phyloP scores from a whole-genome alignment of 2,888 invertebrate genomes.

The Epicampocera succincta region DNA sequence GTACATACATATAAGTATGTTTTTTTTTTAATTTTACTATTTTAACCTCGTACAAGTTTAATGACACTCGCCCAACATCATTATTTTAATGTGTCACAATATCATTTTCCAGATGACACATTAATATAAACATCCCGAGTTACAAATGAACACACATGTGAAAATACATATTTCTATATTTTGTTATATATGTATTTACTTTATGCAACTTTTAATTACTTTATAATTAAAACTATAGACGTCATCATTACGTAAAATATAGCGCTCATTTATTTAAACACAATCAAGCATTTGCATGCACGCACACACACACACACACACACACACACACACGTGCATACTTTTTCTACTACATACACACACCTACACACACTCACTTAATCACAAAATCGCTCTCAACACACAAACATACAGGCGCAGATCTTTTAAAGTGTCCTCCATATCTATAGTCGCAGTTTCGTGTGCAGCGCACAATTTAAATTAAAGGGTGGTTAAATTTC shows the following conservation, averaged over 20 bases:
- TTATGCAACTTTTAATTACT: slow-evolving; percentile 58
- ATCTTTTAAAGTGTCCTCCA: neutral
- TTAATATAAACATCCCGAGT: neutral
- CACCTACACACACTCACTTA: neutral
- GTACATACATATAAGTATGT: no score
- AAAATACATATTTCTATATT: slow-evolving; percentile 5
- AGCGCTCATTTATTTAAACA: slow-evolving; percentile 17
- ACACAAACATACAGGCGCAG: neutral
- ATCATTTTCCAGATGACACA: neutral
- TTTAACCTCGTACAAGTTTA: slow-evolving; percentile 19
- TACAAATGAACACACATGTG: neutral
- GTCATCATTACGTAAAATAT: slow-evolving; percentile 40
- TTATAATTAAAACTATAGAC: slow-evolving; percentile 64
- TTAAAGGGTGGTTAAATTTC: no score
- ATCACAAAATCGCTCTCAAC: neutral
- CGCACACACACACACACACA: neutral
- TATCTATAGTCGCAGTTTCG: no score
- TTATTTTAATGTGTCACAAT: slow-evolving; percentile 14
- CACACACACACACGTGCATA: neutral
- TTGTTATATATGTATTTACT: slow-evolving; percentile 24
- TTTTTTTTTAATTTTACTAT: neutral
- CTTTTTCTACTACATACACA: neutral
- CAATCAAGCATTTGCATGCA: neutral
- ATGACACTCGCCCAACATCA: slow-evolving; percentile 5
- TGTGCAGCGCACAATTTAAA: no score